phyloP scores from a whole-genome alignment of 2,797 vertebrate genomes.

The Alauda arvensis region DNA sequence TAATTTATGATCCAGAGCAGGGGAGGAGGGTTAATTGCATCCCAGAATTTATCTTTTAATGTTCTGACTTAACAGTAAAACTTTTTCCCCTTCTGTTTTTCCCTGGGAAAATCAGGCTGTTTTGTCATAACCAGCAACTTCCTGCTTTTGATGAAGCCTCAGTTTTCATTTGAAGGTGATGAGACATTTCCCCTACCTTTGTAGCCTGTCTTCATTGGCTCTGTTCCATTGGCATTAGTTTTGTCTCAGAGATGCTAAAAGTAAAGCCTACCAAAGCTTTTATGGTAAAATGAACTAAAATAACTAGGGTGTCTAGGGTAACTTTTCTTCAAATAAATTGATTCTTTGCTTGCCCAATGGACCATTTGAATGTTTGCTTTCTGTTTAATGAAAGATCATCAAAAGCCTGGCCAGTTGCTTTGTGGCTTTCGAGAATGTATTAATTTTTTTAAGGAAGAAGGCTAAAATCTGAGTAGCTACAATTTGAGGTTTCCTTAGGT shows the following conservation, averaged over 20 bases:
- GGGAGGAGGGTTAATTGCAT: background rate
- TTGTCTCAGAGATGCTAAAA: background rate
- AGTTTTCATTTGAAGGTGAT: background rate
- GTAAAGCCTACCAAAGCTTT: slow-evolving; percentile 7
- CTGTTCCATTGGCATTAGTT: slow-evolving; percentile 1
- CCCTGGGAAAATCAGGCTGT: background rate
- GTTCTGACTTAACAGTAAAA: background rate
- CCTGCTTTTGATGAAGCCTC: background rate
- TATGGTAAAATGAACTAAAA: background rate
- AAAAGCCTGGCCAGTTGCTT: background rate
- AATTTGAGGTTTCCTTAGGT: background rate
- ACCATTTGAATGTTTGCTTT: background rate
- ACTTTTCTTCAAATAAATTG: background rate
- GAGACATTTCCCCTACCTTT: background rate
- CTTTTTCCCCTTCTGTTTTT: background rate
- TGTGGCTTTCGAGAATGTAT: background rate
- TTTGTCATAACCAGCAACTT: background rate
- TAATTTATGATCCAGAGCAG: background rate
- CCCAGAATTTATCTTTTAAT: background rate
- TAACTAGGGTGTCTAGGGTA: background rate
- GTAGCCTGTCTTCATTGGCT: background rate
- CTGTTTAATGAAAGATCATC: background rate
- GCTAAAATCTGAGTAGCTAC: background rate
- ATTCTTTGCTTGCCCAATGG: background rate
- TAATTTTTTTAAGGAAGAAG: background rate